A percentile compares a stretch with the other conserved stretches of the same genome.
These are phyloP conservation scores for Polymixis lichenea DNA, from an alignment of 2,888 invertebrate genomes.

Conservation along the genomic window DNA sequence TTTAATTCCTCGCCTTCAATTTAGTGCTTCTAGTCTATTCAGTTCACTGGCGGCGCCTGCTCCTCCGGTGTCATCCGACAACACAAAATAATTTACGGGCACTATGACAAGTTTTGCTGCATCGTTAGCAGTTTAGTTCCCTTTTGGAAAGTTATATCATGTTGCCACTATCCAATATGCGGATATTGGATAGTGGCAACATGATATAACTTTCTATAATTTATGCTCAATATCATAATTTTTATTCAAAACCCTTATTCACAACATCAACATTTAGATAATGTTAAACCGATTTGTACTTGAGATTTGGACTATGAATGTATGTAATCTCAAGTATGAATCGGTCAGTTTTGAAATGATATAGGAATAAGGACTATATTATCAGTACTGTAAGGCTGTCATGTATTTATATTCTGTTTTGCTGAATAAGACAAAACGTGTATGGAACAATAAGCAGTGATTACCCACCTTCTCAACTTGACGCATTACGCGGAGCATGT, in stretches of 20 bases:
- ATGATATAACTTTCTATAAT: no score
- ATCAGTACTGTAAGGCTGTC: background rate
- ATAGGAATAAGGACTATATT: no score
- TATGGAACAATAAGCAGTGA: background rate
- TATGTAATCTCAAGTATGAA: background rate
- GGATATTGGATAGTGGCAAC: no score
- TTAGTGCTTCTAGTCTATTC: background rate
- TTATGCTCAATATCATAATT: background rate
- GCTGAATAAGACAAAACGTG: background rate
- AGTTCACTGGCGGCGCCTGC: background rate
- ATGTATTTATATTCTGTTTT: background rate
- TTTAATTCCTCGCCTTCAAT: background rate
- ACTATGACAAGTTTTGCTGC: constrained; percentile 1
- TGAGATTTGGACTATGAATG: no score
- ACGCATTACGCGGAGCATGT: constrained; percentile 91
- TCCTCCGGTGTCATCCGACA: background rate
- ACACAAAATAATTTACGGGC: constrained; percentile 3
- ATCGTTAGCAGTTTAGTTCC: background rate
- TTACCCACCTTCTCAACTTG: constrained; percentile 89
- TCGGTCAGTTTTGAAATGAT: background rate
- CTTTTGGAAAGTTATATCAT: background rate
- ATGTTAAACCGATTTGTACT: no score
- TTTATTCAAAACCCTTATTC: no score
- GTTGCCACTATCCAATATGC: background rate
- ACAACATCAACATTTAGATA: no score